Conservation (phyloP, 2,113 vertebrate genomes). For the Poecilia latipinna region DNA sequence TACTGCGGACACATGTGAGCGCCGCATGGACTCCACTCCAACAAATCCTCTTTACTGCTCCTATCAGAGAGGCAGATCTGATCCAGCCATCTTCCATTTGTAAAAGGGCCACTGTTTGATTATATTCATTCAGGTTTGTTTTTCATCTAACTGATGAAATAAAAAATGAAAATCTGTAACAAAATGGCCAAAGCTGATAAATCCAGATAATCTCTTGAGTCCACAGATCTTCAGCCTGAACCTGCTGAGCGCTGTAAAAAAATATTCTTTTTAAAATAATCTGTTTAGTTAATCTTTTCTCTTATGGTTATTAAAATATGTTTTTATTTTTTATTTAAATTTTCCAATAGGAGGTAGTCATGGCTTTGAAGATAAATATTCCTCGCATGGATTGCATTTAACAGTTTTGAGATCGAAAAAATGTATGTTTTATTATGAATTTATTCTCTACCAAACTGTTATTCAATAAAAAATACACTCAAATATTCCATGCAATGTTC, state of each 20-base stretch:
- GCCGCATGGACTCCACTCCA: slow-evolving; percentile 47
- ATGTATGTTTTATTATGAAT: not conserved
- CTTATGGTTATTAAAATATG: not conserved
- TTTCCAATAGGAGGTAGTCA: not conserved
- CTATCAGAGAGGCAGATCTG: slow-evolving; percentile 55
- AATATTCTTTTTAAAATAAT: slow-evolving; percentile 4
- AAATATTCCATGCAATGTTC: no score
- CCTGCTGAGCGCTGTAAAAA: slow-evolving; percentile 38
- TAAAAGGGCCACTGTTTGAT: slow-evolving; percentile 33
- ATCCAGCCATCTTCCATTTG: slow-evolving; percentile 50
- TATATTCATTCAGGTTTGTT: slow-evolving; percentile 57
- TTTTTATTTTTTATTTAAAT: not conserved
- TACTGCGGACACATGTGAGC: slow-evolving; percentile 33
- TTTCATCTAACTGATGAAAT: slow-evolving; percentile 37
- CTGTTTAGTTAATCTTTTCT: not conserved
- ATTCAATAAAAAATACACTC: not conserved
- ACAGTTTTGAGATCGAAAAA: not conserved
- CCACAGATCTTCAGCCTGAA: slow-evolving; percentile 56
- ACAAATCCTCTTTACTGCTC: slow-evolving; percentile 58
- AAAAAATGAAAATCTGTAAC: slow-evolving; percentile 37
- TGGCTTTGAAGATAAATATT: not conserved
- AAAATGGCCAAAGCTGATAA: slow-evolving; percentile 73
- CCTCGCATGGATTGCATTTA: not conserved
- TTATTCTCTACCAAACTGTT: not conserved
- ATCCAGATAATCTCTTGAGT: slow-evolving; percentile 66